phyloP scores from a whole-genome alignment of 2,797 vertebrate genomes.

The Bovichtus variegatus region DNA sequence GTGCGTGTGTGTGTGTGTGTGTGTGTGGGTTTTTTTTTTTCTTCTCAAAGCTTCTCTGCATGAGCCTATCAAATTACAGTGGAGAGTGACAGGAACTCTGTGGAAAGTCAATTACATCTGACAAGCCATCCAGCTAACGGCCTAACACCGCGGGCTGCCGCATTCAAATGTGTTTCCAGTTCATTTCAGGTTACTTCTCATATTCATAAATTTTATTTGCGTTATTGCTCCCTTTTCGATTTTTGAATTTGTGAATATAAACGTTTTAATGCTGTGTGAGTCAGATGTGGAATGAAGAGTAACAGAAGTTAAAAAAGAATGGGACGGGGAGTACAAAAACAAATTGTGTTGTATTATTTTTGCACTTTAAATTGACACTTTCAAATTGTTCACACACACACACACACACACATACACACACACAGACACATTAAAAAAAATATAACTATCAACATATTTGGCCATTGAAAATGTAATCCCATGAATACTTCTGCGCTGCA shows the following conservation, averaged over 20 bases:
- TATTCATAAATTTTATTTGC: slow-evolving; percentile 24
- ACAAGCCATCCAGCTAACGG: slow-evolving; percentile 51
- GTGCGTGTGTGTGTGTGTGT: background rate
- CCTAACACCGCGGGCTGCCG: slow-evolving; percentile 26
- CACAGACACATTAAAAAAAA: too few species aligned
- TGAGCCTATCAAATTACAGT: slow-evolving; percentile 38
- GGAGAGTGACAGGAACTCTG: slow-evolving; percentile 36
- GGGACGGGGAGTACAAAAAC: background rate
- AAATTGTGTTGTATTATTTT: background rate
- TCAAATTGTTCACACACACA: background rate
- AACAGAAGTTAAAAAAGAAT: background rate
- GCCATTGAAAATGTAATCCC: background rate
- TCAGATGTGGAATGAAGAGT: slow-evolving; percentile 6
- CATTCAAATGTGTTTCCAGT: slow-evolving; percentile 34
- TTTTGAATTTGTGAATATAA: slow-evolving; percentile 4
- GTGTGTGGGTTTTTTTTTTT: background rate
- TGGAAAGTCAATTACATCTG: slow-evolving; percentile 55
- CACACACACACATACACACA: too few species aligned
- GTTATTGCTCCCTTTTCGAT: slow-evolving; percentile 9
- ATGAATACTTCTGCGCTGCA: background rate
- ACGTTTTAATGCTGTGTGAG: slow-evolving; percentile 2
- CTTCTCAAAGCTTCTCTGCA: slow-evolving; percentile 16
- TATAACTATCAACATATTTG: background rate
- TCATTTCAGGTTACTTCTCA: slow-evolving; percentile 42
- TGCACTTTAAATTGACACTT: background rate